Evolutionary conservation across 1,140 invertebrate species (phyloP), one percentile per base, ranked within the genome.

Genomic region (Trichogramma pretiosum): DNA sequence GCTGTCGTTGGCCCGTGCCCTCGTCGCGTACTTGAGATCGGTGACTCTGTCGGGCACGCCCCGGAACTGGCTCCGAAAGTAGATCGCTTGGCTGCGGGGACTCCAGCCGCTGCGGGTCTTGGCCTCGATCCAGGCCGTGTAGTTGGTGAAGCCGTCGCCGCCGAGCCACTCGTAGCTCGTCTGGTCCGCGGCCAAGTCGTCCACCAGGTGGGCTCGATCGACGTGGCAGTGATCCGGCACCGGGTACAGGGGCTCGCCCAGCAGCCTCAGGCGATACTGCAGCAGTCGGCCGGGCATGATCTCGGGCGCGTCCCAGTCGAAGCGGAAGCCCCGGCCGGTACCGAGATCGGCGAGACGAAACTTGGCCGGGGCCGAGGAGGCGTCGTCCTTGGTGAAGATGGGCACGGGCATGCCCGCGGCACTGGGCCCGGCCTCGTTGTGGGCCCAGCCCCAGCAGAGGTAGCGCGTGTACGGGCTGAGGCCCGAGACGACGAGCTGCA

Each of bases 251-350:
- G 23, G 22, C 13, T 55, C n/a, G 56, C 58, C 61, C 5, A 32
- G 30, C 5, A 64, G 18, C 14, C 3, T 9, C 10, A 66, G 53
- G 46, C 59, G 56, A 34, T 57, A 60, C 3, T 51, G 23, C 11
- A 22, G 32, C 35, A 66, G 36, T 28, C 45, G 43, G 26, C 61
- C 65, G 4, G 64, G 53, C 8, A 65, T 23, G 34, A 51, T 52
- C 0, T 28, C n/a, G n/a, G 65, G 65, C 32, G 30, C 11, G 5
- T 55, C n/a, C 65, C 64, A 67, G 30, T 22, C 23, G 4, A 67
- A 50, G 14, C 17, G 16, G 38, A 23, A 23, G 16, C 17, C n/a
- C n/a, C n/a, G n/a, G n/a, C n/a, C n/a, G n/a, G n/a, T 5, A 5
- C n/a, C n/a, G 14, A 26, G 17, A 3, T 40, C 23, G 3, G 13